Percentiles rank a stretch among this genome's conserved stretches.
Evolutionary conservation across 2,888 invertebrate species (phyloP).

Genomic region (Epiblema foenella): DNA sequence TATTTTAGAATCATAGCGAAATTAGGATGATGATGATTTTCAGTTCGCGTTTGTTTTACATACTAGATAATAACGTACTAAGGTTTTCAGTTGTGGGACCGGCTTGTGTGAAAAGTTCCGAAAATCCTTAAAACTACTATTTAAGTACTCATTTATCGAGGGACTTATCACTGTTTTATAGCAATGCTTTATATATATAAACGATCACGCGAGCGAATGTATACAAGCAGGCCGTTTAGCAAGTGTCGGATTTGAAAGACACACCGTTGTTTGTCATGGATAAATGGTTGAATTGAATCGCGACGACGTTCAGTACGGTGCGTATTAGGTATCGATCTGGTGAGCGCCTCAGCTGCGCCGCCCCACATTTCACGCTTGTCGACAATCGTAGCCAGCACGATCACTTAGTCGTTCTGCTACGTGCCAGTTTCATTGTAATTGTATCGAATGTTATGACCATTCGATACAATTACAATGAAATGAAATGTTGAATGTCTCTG

Average conservation of each 20-base stretch:
- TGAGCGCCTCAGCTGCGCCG: constrained; percentile 74
- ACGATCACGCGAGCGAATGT: neutral
- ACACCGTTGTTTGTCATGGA: constrained; percentile 50
- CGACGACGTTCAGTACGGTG: constrained; percentile 72
- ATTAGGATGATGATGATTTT: no score
- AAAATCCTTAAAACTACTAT: no score
- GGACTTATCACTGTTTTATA: neutral
- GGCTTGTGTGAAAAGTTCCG: no score
- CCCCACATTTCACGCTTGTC: constrained; percentile 76
- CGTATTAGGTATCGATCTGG: constrained; percentile 81
- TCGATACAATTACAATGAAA: constrained; percentile 50
- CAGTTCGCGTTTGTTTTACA: no score
- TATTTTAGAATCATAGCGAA: no score
- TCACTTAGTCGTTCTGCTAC: constrained; percentile 51
- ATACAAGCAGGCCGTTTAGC: neutral
- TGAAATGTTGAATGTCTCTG: constrained; percentile 4
- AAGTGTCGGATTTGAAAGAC: constrained; percentile 2
- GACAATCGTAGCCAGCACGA: constrained; percentile 66
- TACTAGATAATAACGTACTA: no score
- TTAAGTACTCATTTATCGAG: no score
- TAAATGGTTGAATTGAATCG: constrained; percentile 69
- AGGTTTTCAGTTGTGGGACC: no score
- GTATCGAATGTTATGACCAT: no score
- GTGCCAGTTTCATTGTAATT: constrained; percentile 58
- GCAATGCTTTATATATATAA: neutral